These are phyloP conservation scores for Sciaenops ocellatus DNA, from an alignment of 2,797 vertebrate genomes.

Conservation along the genomic window DNA sequence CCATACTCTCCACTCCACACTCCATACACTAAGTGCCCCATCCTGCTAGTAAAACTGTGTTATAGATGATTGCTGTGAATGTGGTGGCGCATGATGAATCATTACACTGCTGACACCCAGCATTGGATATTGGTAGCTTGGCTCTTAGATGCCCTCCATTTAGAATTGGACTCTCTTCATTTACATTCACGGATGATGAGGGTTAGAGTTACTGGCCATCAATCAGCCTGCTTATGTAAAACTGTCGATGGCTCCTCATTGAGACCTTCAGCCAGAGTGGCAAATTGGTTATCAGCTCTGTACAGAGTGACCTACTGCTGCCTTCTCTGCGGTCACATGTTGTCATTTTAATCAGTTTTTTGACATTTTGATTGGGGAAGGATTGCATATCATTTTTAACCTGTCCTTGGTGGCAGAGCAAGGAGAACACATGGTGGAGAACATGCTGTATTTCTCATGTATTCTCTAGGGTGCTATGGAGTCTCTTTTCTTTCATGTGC, in stretches of 20 bases:
- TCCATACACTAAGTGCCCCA: slow-evolving; percentile 33
- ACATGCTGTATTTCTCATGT: slow-evolving; percentile 6
- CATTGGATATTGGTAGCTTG: slow-evolving; percentile 9
- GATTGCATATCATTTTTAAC: slow-evolving; percentile 34
- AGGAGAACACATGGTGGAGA: slow-evolving; percentile 15
- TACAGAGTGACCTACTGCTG: slow-evolving; percentile 19
- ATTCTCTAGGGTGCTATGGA: slow-evolving; percentile 25
- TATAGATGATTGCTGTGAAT: slow-evolving; percentile 44
- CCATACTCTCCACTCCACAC: slow-evolving; percentile 24
- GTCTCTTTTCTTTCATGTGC: slow-evolving; percentile 29
- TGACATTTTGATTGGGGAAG: slow-evolving; percentile 54
- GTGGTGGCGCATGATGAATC: slow-evolving; percentile 51
- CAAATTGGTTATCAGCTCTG: slow-evolving; percentile 28
- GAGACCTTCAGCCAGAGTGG: slow-evolving; percentile 29
- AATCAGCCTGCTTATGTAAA: slow-evolving; percentile 52
- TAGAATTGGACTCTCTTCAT: slow-evolving; percentile 50
- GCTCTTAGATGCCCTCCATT: slow-evolving; percentile 34
- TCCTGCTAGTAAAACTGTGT: slow-evolving; percentile 26
- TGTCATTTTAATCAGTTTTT: slow-evolving; percentile 52
- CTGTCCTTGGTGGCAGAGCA: slow-evolving; percentile 44
- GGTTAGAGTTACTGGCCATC: slow-evolving; percentile 54
- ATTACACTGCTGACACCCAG: slow-evolving; percentile 39
- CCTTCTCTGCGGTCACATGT: slow-evolving; percentile 21
- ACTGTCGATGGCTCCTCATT: slow-evolving; percentile 37
- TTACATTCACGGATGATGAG: slow-evolving; percentile 39